A percentile compares a stretch with the other conserved stretches of the same genome.
phyloP scores from a whole-genome alignment of 2,113 vertebrate genomes.

The Orientallactaga bullata region DNA sequence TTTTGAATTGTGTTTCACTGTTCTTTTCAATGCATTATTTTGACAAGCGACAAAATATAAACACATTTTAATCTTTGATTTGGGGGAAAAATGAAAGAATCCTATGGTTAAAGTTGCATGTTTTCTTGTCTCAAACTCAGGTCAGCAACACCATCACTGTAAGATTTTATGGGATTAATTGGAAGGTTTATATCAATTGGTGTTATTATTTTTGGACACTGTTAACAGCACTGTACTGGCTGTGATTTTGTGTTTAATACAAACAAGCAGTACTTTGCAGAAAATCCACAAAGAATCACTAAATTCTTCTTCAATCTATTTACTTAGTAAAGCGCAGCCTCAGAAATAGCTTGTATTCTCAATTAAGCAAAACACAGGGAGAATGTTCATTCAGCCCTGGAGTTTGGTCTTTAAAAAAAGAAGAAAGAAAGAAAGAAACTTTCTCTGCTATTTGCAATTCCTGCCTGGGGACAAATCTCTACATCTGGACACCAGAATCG shows the following conservation, averaged over 20 bases:
- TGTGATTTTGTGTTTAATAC: background rate
- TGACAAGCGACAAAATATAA: background rate
- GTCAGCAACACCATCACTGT: background rate
- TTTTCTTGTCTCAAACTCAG: background rate
- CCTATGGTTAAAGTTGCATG: background rate
- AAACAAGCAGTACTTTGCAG: slow-evolving; percentile 43
- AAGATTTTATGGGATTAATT: slow-evolving; percentile 56
- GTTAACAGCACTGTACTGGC: slow-evolving; percentile 43
- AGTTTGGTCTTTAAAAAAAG: slow-evolving; percentile 83
- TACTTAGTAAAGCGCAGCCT: slow-evolving; percentile 56
- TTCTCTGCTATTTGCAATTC: slow-evolving; percentile 70
- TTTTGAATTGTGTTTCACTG: background rate
- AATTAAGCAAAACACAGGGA: slow-evolving; percentile 63
- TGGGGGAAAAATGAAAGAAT: background rate
- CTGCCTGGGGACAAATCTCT: slow-evolving; percentile 79
- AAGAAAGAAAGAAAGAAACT: slow-evolving; percentile 30
- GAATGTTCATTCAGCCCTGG: slow-evolving; percentile 81
- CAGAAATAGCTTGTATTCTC: slow-evolving; percentile 67
- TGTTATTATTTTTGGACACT: slow-evolving; percentile 49
- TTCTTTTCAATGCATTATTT: background rate
- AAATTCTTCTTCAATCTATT: slow-evolving; percentile 17
- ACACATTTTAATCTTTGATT: background rate
- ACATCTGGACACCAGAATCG: slow-evolving; percentile 90
- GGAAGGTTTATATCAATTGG: slow-evolving; percentile 53
- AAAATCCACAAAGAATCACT: slow-evolving; percentile 52